Base-by-base conservation (phyloP, 2,888 invertebrate species). In the Lydus trimaculatus region DNA sequence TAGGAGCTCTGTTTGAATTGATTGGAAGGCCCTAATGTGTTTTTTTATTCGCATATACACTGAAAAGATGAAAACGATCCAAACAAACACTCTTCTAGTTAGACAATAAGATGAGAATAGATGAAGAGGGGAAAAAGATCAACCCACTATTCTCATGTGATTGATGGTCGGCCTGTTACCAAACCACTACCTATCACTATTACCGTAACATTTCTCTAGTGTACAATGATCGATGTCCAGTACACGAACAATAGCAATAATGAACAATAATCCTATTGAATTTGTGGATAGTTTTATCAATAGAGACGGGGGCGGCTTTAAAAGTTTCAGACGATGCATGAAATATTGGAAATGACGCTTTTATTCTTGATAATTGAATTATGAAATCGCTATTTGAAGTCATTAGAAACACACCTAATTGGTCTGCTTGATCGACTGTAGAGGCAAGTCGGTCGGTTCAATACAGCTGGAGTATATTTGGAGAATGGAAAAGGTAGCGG, bases 211-310 rank as follows among this genome's bases (percentile, higher is more conserved):
- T 23, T 28, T 63, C 65, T 61, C 61, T 23, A 20, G 23, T 39
- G 62, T 61, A 58, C 68, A 65, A 60, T 69, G 69, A 69, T 69
- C 66, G 69, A 69, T 69, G 69, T 59, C 58, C 65, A 43, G 25
- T 11, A 58, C 48, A 48, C 48, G 62, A 56, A 69, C 69, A 69
- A 69, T 66, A 56, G 60, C n/a, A 65, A 52, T 69, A 69, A 69
- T 66, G 63, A 63, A 69, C 69, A 66, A 69, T 69, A 69, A 69
- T 63, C 43, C n/a, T 43, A 48, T 60, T 69, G 65, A 59, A 65
- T 52, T 68, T 17, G 13, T 65, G 28, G 31, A 8, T 28, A 36
- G 60, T 36, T 64, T 60, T 64, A 56, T 63, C 61, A 28, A 20
- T 17, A 64, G 9, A 48, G 48, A 48, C 20, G 20, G 8, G 48